Evolutionary conservation across 64 coral and sea anemone genomes (phyloP), one percentile per base, ranked within the genome.

Genomic region (Montipora cactus): DNA sequence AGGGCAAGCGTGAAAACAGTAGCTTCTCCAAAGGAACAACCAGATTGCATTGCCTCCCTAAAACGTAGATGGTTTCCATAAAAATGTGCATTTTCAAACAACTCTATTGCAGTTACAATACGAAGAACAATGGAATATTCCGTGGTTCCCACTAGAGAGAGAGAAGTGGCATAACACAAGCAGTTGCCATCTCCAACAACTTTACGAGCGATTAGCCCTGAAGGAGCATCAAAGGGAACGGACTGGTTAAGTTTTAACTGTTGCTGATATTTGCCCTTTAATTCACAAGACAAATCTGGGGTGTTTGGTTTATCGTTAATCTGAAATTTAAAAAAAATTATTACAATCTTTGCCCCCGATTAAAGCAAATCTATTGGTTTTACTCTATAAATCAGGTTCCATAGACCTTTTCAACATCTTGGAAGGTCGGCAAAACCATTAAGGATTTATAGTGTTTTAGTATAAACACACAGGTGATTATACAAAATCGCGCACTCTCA

Each of bases 181-280:
- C 85, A 88, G 15, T 88, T 88, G 46, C 85, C 85, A 75, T 88
- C 70, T 15, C 85, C 85, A 88, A 16, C 25, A 4, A 68, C 67
- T 76, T 74, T 55, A 55, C 11, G 69, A 51, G 86, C 86, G 8
- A 88, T 76, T 3, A 76, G 15, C 7, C 16, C 16, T n/a, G 69
- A 15, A 25, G 86, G 69, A 12, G 44, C 71, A 76, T 88, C 86
- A 53, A 3, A 50, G 7, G 86, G 69, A 53, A 75, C 58, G 70
- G 70, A 73, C 70, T 73, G 70, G 70, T 73, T 21, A 21, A 73
- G 70, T 19, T 73, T 73, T 21, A 73, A 73, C 22, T 21, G 19
- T 73, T 25, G 70, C 19, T 19, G 22, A 73, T 73, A 73, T 73
- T 73, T 21, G 70, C 21, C 19, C 70, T 25, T 73, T 21, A 73